Percentiles rank a stretch among this genome's conserved stretches.
phyloP scores from a whole-genome alignment of 2,888 invertebrate genomes.

The Aspidiotus destructor region DNA sequence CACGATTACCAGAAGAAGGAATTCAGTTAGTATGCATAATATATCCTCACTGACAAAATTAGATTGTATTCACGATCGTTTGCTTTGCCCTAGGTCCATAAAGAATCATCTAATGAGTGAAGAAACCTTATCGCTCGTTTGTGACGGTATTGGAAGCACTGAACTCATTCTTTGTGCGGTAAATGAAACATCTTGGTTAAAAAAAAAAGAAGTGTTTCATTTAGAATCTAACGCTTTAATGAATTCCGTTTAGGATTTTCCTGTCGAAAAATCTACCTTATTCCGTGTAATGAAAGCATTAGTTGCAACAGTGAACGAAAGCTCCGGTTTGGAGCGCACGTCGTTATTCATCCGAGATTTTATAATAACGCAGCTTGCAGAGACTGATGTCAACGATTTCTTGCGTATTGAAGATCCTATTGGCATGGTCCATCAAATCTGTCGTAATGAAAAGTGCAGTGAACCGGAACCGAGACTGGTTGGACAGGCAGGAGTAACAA shows the following conservation, averaged over 20 bases:
- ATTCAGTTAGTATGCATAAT: conserved; percentile 46
- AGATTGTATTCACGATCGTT: background rate
- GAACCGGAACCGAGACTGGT: conserved; percentile 68
- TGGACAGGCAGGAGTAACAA: conserved; percentile 64
- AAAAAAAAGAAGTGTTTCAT: too few species aligned
- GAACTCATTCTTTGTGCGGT: conserved; percentile 72
- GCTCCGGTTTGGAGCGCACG: conserved; percentile 55
- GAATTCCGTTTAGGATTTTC: conserved; percentile 54
- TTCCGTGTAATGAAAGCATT: conserved; percentile 70
- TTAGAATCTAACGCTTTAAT: background rate
- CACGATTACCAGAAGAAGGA: conserved; percentile 66
- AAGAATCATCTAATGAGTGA: conserved; percentile 55
- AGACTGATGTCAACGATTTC: conserved; percentile 72
- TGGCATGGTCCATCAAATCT: conserved; percentile 49
- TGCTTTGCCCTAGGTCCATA: conserved; percentile 47
- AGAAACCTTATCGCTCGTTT: conserved; percentile 59
- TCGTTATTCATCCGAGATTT: conserved; percentile 76
- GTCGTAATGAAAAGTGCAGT: conserved; percentile 32
- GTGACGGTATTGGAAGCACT: conserved; percentile 64
- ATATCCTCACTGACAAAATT: background rate
- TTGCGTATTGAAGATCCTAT: conserved; percentile 75
- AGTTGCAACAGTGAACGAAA: conserved; percentile 62
- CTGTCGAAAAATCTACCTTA: conserved; percentile 53
- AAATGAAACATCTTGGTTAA: conserved; percentile 42
- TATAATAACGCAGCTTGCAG: conserved; percentile 67